A percentile compares a stretch with the other conserved stretches of the same genome.
These are phyloP conservation scores for Phaetusa simplex DNA, from an alignment of 2,113 vertebrate species.

Conservation along the genomic window DNA sequence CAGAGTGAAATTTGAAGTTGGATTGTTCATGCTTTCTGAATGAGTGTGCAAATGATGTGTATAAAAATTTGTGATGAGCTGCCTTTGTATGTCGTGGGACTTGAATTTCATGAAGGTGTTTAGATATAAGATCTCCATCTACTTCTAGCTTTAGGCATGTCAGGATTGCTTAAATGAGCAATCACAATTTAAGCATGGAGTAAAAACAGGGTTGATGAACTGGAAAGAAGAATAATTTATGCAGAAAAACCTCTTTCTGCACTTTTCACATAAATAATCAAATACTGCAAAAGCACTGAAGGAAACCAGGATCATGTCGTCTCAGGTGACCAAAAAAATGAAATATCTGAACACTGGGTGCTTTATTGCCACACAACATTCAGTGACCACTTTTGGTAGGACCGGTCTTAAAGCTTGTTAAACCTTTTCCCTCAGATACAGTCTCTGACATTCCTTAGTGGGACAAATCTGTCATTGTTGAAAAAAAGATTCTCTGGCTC, in stretches of 20 bases:
- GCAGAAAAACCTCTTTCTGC: constrained; percentile 51
- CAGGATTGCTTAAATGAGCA: constrained; percentile 34
- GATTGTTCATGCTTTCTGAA: not conserved
- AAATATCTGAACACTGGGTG: not conserved
- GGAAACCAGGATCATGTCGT: not conserved
- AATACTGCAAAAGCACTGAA: not conserved
- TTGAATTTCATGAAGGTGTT: constrained; percentile 29
- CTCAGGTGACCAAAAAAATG: not conserved
- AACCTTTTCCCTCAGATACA: not conserved
- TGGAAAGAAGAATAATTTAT: constrained; percentile 59
- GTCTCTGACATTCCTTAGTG: not conserved
- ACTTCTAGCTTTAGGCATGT: constrained; percentile 15
- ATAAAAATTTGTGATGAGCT: not conserved
- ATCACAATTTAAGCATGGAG: constrained; percentile 43
- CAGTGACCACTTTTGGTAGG: not conserved
- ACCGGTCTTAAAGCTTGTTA: not conserved
- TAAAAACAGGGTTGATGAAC: constrained; percentile 46
- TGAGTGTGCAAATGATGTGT: not conserved
- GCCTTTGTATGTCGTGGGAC: not conserved
- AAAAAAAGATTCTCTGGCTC: not conserved
- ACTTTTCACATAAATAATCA: constrained; percentile 58
- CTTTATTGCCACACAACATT: not conserved
- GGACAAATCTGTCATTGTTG: not conserved
- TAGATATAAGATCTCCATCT: not conserved
- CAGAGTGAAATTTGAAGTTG: not conserved